Evolutionary conservation across 2,113 vertebrate species (phyloP), one percentile per base, ranked within the genome.

Genomic region (Otolemur garnettii): DNA sequence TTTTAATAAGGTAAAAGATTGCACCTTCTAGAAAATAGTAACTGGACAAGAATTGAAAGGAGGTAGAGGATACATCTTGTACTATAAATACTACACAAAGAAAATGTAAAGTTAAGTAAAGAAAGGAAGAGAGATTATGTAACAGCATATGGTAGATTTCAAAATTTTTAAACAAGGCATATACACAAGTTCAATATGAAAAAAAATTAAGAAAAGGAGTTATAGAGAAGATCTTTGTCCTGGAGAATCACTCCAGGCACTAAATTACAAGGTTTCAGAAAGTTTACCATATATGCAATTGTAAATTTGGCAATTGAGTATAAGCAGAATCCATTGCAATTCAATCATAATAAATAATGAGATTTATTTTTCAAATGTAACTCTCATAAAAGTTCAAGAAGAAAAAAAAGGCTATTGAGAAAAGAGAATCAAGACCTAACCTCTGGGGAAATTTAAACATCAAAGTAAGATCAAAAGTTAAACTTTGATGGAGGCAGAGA

Each of bases 41-140:
- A 85, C 1, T 24, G 24, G 19, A 12, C 59, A 50, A 53, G 19
- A 53, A 75, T 24, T 72, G 5, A 69, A 71, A 59, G 4, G 57
- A 45, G 4, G 1, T 38, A 35, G 50, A 30, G 12, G 1, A 7
- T 33, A 0, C 2, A 50, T 26, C 6, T 4, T 78, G 7, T 12
- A 7, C 11, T 42, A 14, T 81, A 59, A 93, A 81, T 53, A 14
- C 14, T 8, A 71, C 14, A 60, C 7, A 79, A 30, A 68, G 60
- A 55, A 79, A 71, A 1, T 66, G 17, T 68, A 62, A 18, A 80
- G 14, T 24, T 75, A 87, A 60, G 64, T 75, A 59, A 92, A 77
- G 11, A n/a, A 1, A n/a, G 42, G 4, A 28, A 53, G 24, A 84
- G n/a, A 69, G n/a, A 30, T 82, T 13, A 15, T 13, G n/a, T 4